Evolutionary conservation across 1,140 invertebrate species (phyloP).

Genomic region (Goniozus legneri): DNA sequence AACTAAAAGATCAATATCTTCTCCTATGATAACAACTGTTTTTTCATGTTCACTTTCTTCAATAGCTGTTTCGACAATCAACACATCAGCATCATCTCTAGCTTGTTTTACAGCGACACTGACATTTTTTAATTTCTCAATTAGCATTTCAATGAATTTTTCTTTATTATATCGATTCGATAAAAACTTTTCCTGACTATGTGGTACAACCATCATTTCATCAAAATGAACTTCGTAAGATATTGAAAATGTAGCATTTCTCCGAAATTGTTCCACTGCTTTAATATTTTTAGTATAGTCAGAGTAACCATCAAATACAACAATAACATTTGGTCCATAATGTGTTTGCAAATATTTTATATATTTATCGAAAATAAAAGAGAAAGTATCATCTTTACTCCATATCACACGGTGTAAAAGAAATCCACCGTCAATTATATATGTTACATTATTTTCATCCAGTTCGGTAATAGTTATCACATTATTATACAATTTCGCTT

Average conservation of each 20-base stretch:
- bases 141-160: conserved; percentile 7
- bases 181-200: conserved; percentile 14
- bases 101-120: neutral
- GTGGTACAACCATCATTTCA: conserved; percentile 4
- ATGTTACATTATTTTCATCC: neutral
- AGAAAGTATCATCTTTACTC: conserved; percentile 34
- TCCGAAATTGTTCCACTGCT: conserved; percentile 7
- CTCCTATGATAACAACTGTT: neutral
- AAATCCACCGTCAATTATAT: conserved; percentile 35
- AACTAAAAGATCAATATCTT: neutral
- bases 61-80: conserved; percentile 2
- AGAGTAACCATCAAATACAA: conserved; percentile 21
- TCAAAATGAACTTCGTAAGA: conserved; percentile 9
- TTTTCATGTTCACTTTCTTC: neutral
- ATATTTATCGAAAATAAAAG: conserved; percentile 44
- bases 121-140: neutral
- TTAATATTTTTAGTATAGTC: conserved; percentile 11
- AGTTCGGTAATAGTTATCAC: neutral
- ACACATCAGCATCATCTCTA: conserved; percentile 2
- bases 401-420: conserved; percentile 30
- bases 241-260: neutral
- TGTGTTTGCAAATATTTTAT: conserved; percentile 9
- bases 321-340: conserved; percentile 2
- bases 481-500: conserved; percentile 39
- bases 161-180: conserved; percentile 18